A percentile compares a stretch with the other conserved stretches of the same genome.
Evolutionary conservation across 2,113 vertebrate species (phyloP).

Genomic region (Seriola dumerili): DNA sequence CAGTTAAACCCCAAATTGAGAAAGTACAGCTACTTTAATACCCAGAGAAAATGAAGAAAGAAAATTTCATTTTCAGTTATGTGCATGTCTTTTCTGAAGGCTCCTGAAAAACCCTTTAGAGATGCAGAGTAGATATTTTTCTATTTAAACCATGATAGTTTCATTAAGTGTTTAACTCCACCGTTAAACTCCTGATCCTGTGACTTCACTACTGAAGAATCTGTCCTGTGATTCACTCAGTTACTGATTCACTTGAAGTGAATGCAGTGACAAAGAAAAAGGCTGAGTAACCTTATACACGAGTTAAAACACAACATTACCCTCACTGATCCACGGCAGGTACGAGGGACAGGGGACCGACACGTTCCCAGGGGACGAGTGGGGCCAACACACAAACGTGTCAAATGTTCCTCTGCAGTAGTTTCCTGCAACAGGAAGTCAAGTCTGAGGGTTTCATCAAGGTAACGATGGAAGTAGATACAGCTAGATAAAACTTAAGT

Average conservation of each 20-base stretch:
- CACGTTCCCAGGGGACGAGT: constrained; percentile 92
- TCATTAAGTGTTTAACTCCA: no score
- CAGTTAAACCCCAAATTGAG: no score
- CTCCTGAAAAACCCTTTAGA: no score
- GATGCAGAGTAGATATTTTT: no score
- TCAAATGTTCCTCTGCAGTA: constrained; percentile 93
- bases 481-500: background rate
- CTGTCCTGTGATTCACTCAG: constrained; percentile 2
- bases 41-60: no score
- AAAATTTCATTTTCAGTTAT: no score
- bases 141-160: no score
- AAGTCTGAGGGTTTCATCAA: background rate
- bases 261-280: background rate
- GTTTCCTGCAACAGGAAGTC: constrained; percentile 79
- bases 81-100: no score
- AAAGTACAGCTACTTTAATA: no score
- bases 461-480: background rate
- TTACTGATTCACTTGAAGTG: background rate
- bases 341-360: constrained; percentile 94
- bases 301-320: constrained; percentile 72
- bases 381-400: constrained; percentile 92
- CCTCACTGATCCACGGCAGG: constrained; percentile 89
- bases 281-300: no score
- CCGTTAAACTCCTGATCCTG: background rate
- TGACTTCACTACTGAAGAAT: background rate